These are phyloP conservation scores for Centropyge bicolor DNA, from an alignment of 2,797 vertebrate species.

Conservation along the genomic window DNA sequence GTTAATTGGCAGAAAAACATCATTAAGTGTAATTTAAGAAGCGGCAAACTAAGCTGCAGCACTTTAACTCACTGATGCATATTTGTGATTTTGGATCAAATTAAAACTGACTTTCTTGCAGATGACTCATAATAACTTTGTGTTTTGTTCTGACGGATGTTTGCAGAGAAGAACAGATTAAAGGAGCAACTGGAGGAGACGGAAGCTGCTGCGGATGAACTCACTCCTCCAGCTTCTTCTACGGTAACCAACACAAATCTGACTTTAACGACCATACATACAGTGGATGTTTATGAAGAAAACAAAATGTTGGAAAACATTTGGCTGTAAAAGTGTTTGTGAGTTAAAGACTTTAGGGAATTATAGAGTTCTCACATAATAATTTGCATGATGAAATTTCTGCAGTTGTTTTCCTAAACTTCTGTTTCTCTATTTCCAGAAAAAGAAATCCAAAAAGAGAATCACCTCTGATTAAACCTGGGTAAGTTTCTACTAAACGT, in stretches of 20 bases:
- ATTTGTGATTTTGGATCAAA: background rate
- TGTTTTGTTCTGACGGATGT: background rate
- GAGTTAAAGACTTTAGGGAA: background rate
- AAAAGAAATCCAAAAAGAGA: slow-evolving; percentile 68
- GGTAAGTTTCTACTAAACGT: slow-evolving; percentile 22
- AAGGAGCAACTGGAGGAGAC: slow-evolving; percentile 31
- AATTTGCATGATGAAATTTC: no score
- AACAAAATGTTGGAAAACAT: no score
- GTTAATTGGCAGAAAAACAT: background rate
- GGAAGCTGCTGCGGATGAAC: slow-evolving; percentile 13
- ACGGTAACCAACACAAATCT: slow-evolving; percentile 24
- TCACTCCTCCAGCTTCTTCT: slow-evolving; percentile 10
- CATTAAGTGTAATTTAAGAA: background rate
- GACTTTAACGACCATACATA: background rate
- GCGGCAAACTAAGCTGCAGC: background rate
- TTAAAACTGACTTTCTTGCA: background rate
- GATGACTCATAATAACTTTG: background rate
- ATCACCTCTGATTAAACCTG: slow-evolving; percentile 8
- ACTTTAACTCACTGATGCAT: no score
- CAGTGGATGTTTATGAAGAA: background rate
- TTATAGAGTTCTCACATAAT: background rate
- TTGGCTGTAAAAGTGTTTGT: background rate
- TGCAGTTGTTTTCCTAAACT: background rate
- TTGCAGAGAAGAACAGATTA: slow-evolving; percentile 60
- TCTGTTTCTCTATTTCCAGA: slow-evolving; percentile 39